Conservation (phyloP, 2,797 vertebrate genomes). For the Gymnoscopelus braueri region DNA sequence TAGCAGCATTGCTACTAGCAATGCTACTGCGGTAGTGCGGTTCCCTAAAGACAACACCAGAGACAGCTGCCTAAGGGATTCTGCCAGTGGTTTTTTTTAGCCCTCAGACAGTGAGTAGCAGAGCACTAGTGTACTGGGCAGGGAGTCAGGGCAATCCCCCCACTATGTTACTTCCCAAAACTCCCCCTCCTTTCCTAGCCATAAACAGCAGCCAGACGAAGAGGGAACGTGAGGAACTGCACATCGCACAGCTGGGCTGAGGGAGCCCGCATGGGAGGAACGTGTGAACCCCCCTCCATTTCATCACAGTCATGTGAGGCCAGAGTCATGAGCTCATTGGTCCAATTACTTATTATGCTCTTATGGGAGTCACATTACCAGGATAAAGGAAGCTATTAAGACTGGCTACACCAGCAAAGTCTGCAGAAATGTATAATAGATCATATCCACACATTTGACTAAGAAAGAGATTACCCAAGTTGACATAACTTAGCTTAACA, state of each 20-base stretch:
- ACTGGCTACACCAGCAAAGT: background rate
- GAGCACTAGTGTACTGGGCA: constrained; percentile 20
- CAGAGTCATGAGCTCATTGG: constrained; percentile 55
- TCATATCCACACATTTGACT: background rate
- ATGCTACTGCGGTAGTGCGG: background rate
- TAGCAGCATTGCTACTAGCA: too few relatives aligned
- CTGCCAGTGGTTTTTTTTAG: background rate
- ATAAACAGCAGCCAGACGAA: background rate
- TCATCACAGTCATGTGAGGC: constrained; percentile 2
- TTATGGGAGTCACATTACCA: constrained; percentile 53
- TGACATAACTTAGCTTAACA: constrained; percentile 14
- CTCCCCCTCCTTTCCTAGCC: constrained; percentile 22
- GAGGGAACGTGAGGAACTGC: constrained; percentile 77
- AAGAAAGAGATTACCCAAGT: constrained; percentile 14
- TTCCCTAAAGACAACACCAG: constrained; percentile 1
- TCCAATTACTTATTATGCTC: constrained; percentile 4
- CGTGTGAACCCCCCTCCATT: constrained; percentile 40
- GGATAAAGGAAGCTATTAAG: background rate
- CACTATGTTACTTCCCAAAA: constrained; percentile 18
- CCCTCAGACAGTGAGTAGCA: background rate
- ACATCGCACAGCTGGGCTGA: constrained; percentile 53
- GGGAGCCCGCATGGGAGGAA: constrained; percentile 43
- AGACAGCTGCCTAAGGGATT: constrained; percentile 14
- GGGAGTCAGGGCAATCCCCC: constrained; percentile 29
- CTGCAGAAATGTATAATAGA: constrained; percentile 6